Percentiles rank a stretch among this genome's conserved stretches.
Conservation (phyloP, 2,888 invertebrate species). For the Acanthopleura granulata region DNA sequence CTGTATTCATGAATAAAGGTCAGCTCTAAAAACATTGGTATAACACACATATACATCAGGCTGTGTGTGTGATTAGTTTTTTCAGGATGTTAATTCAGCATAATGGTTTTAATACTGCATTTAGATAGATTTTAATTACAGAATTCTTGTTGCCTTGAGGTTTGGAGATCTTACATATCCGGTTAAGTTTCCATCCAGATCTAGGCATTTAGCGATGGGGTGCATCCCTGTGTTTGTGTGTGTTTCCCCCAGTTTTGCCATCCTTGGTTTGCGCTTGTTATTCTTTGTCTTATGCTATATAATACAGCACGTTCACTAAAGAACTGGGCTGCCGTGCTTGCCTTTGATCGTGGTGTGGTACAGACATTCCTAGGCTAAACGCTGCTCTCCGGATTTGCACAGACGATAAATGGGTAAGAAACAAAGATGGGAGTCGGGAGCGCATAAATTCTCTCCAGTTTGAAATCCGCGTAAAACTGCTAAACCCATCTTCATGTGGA, state of each 20-base stretch:
- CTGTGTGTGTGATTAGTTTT: too few relatives aligned
- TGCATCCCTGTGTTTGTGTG: neutral
- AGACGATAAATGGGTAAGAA: neutral
- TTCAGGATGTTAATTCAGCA: too few relatives aligned
- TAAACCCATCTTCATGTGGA: neutral
- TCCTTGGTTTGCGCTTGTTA: neutral
- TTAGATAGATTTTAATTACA: too few relatives aligned
- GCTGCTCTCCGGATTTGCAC: constrained; percentile 1
- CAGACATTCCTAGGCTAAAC: neutral
- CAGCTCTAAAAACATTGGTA: too few relatives aligned
- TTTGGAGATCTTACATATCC: too few relatives aligned
- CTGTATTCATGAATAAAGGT: too few relatives aligned
- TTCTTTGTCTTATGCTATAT: neutral
- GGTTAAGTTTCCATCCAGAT: too few relatives aligned
- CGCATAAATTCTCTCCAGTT: neutral
- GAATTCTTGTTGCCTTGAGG: too few relatives aligned
- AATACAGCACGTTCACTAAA: constrained; percentile 2
- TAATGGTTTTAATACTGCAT: too few relatives aligned
- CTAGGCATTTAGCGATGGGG: too few relatives aligned
- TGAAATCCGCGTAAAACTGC: neutral
- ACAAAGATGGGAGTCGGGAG: constrained; percentile 2
- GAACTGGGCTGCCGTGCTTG: neutral
- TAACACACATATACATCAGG: too few relatives aligned
- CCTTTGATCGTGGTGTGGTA: neutral
- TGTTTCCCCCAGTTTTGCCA: neutral